Conservation (phyloP, 2,797 vertebrate genomes). For the Melanotaenia boesemani region DNA sequence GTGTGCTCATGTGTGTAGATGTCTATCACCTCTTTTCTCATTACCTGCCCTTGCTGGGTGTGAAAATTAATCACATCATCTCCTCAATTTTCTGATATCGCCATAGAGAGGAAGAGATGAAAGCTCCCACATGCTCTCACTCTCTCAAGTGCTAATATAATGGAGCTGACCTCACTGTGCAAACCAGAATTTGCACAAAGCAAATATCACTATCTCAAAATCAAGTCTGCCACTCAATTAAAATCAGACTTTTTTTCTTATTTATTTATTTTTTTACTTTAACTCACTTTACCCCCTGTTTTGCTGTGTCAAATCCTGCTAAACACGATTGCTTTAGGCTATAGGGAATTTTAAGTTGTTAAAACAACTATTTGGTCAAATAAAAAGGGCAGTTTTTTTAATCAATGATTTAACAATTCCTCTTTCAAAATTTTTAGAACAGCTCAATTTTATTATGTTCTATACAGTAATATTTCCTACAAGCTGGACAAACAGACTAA, state of each 20-base stretch:
- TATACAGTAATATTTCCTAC: too few species aligned
- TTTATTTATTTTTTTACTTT: not conserved
- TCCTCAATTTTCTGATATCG: slow-evolving; percentile 43
- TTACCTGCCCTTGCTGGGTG: slow-evolving; percentile 21
- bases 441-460: too few species aligned
- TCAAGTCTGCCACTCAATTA: slow-evolving; percentile 58
- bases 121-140: slow-evolving; percentile 9
- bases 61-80: slow-evolving; percentile 58
- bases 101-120: slow-evolving; percentile 25
- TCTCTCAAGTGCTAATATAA: slow-evolving; percentile 48
- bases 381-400: too few species aligned
- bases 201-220: slow-evolving; percentile 59
- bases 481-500: too few species aligned
- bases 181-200: slow-evolving; percentile 57
- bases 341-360: not conserved
- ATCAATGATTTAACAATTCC: too few species aligned
- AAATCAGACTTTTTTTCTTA: slow-evolving; percentile 22
- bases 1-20: not conserved
- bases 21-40: slow-evolving; percentile 29
- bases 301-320: not conserved
- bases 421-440: too few species aligned
- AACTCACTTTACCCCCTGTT: not conserved
- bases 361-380: too few species aligned
- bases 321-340: not conserved
- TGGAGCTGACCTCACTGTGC: slow-evolving; percentile 46